Evolutionary conservation across 2,113 vertebrate species (phyloP).

Genomic region (Epinephelus fuscoguttatus): DNA sequence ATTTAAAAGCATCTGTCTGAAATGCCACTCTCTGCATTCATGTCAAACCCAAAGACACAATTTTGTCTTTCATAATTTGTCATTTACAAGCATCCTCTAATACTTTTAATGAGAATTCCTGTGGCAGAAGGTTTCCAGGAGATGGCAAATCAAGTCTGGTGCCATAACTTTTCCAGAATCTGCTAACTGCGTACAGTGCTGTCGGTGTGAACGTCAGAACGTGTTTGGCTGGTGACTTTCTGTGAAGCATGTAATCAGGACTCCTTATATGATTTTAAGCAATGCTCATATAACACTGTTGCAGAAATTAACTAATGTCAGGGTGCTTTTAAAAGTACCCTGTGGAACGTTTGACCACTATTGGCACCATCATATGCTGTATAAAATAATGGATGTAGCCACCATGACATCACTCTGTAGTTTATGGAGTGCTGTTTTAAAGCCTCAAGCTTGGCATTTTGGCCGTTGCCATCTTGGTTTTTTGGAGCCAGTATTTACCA

Average conservation of each 20-base stretch:
- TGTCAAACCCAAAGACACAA: neutral
- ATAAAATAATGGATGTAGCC: too few relatives aligned
- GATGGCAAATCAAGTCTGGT: neutral
- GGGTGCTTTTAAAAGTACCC: neutral
- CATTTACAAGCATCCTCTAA: too few relatives aligned
- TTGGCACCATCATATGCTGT: neutral
- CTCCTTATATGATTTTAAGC: neutral
- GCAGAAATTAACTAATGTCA: neutral
- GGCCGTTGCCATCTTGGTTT: too few relatives aligned
- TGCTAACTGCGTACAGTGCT: neutral
- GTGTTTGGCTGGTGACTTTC: neutral
- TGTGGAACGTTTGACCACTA: neutral
- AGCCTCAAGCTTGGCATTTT: too few relatives aligned
- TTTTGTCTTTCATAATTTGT: neutral
- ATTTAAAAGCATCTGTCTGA: too few relatives aligned
- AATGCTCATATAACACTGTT: neutral
- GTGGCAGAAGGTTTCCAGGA: neutral
- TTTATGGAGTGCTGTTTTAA: too few relatives aligned
- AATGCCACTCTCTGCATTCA: neutral
- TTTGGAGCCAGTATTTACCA: too few relatives aligned
- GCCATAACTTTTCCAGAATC: neutral
- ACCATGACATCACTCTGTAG: too few relatives aligned
- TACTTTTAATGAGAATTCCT: neutral
- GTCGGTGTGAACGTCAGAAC: slow-evolving; percentile 2
- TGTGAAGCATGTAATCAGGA: slow-evolving; percentile 12